These are phyloP conservation scores for Apis mellifera DNA, from an alignment of 1,140 invertebrate species.

Conservation along the genomic window Amel_HAv3.1 CM009936.2:9009501-9010000, in stretches of 20 bases:
- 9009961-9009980: conserved; percentile 6
- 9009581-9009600: conserved; percentile 4
- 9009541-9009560: conserved; percentile 60
- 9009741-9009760: conserved; percentile 58
- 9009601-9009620: conserved; percentile 11
- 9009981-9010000: conserved; percentile 3
- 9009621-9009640: conserved; percentile 21
- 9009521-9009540: conserved; percentile 44
- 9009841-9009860: conserved; percentile 15
- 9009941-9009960: background rate
- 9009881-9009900: conserved; percentile 7
- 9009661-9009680: conserved; percentile 33
- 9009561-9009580: conserved; percentile 39
- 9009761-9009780: conserved; percentile 35
- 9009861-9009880: background rate
- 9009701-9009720: conserved; percentile 61
- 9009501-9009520: conserved; percentile 7
- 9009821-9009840: background rate
- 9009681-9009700: conserved; percentile 57
- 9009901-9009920: background rate
- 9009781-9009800: conserved; percentile 32
- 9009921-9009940: background rate
- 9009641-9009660: conserved; percentile 41
- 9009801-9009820: conserved; percentile 5
- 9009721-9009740: conserved; percentile 63